A percentile compares a stretch with the other conserved stretches of the same genome.
phyloP scores from a whole-genome alignment of 2,888 invertebrate genomes.

The Diaperis boleti region DNA sequence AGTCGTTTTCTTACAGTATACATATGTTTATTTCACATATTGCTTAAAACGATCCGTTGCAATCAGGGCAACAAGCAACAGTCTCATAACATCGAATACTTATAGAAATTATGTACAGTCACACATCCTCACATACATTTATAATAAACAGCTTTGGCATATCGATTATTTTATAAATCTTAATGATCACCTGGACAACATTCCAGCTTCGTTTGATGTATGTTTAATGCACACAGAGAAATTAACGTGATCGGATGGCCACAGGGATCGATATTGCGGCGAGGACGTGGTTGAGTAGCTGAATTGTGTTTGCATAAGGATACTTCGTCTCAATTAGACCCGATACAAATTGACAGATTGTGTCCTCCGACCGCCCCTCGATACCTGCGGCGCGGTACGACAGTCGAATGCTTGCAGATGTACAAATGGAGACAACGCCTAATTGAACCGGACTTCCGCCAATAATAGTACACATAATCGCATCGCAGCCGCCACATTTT shows the following conservation, averaged over 20 bases:
- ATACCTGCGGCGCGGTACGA: constrained; percentile 51
- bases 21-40: constrained; percentile 65
- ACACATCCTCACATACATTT: constrained; percentile 54
- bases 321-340: constrained; percentile 54
- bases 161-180: constrained; percentile 39
- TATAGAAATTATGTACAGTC: constrained; percentile 58
- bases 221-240: constrained; percentile 40
- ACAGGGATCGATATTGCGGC: constrained; percentile 53
- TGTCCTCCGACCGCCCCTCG: constrained; percentile 44
- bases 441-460: constrained; percentile 40
- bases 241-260: constrained; percentile 33
- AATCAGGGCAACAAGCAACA: constrained; percentile 64
- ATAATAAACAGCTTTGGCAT: constrained; percentile 49
- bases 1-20: constrained; percentile 57
- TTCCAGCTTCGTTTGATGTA: constrained; percentile 34
- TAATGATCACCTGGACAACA: constrained; percentile 43
- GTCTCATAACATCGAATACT: constrained; percentile 67
- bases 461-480: constrained; percentile 6
- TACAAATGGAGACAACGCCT: constrained; percentile 50
- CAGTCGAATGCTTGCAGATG: constrained; percentile 65
- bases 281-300: constrained; percentile 32
- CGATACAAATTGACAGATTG: constrained; percentile 41
- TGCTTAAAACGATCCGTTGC: constrained; percentile 59
- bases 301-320: constrained; percentile 42
- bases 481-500: neutral